Conservation (phyloP, 2,113 vertebrate species). For the Chelonoidis abingdonii region DNA sequence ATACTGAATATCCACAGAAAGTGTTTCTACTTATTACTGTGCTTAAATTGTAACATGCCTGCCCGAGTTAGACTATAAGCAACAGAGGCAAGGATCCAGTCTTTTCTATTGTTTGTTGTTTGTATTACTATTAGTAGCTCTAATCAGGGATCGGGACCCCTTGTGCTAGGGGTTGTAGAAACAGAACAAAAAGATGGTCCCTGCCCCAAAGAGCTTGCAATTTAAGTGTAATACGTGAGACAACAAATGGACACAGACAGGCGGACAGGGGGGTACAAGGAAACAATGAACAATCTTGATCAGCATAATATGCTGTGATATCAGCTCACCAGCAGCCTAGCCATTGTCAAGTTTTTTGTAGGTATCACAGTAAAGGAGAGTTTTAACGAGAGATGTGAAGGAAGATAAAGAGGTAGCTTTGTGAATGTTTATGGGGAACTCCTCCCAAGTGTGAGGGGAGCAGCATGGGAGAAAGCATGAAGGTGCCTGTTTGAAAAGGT, state of each 20-base stretch:
- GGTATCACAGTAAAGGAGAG: neutral
- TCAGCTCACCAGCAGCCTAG: neutral
- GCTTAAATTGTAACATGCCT: neutral
- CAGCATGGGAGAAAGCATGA: no score
- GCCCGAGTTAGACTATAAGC: neutral
- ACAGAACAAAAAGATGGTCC: neutral
- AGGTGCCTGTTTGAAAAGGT: no score
- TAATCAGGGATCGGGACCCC: neutral
- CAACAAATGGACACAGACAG: neutral
- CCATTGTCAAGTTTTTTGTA: neutral
- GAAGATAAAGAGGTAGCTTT: neutral
- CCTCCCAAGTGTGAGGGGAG: neutral
- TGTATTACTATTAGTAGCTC: neutral
- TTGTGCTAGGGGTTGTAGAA: neutral
- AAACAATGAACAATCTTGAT: neutral
- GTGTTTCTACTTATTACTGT: neutral
- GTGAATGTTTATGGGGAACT: neutral
- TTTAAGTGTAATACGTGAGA: neutral
- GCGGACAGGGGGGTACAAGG: neutral
- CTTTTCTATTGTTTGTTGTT: neutral
- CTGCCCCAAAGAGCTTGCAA: neutral
- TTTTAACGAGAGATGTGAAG: no score
- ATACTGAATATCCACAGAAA: neutral
- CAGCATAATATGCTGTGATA: neutral
- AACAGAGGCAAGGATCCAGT: neutral